A percentile compares a stretch with the other conserved stretches of the same genome.
Evolutionary conservation across 2,797 vertebrate genomes (phyloP).

Genomic region (Macrochelys suwanniensis): DNA sequence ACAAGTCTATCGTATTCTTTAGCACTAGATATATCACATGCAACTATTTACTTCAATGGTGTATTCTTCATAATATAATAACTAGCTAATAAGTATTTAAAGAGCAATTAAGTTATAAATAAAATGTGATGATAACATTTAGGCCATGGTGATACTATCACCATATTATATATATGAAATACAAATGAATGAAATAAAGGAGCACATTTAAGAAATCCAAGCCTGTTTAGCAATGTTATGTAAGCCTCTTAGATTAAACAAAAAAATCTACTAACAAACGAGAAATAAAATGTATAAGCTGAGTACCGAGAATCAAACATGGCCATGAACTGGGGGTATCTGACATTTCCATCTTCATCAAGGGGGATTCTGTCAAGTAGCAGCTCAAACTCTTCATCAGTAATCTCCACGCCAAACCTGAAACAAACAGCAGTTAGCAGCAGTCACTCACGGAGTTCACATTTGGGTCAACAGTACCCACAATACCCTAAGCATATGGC

Average conservation of each 20-base stretch:
- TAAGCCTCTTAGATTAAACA: constrained; percentile 53
- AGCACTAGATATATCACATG: not conserved
- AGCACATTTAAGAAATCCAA: constrained; percentile 24
- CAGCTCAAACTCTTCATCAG: constrained; percentile 90
- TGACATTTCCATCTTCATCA: constrained; percentile 87
- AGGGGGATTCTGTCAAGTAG: constrained; percentile 87
- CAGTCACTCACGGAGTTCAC: constrained; percentile 84
- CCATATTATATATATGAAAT: not conserved
- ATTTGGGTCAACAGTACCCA: constrained; percentile 83
- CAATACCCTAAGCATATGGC: constrained; percentile 91
- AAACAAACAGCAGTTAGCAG: constrained; percentile 81
- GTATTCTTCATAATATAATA: constrained; percentile 30
- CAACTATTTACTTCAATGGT: not conserved
- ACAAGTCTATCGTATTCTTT: not conserved
- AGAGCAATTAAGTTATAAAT: constrained; percentile 1
- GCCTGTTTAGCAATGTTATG: not conserved
- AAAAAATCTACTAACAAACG: constrained; percentile 43
- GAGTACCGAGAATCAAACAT: constrained; percentile 74
- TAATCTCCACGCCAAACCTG: constrained; percentile 88
- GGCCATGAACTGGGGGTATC: constrained; percentile 73
- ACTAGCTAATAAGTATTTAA: not conserved
- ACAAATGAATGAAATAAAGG: constrained; percentile 29
- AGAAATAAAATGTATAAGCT: constrained; percentile 55
- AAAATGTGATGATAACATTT: not conserved
- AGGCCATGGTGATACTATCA: not conserved